A percentile compares a stretch with the other conserved stretches of the same genome.
phyloP scores from a whole-genome alignment of 35 echinoderm and acorn worm genomes.

The Lytechinus pictus region DNA sequence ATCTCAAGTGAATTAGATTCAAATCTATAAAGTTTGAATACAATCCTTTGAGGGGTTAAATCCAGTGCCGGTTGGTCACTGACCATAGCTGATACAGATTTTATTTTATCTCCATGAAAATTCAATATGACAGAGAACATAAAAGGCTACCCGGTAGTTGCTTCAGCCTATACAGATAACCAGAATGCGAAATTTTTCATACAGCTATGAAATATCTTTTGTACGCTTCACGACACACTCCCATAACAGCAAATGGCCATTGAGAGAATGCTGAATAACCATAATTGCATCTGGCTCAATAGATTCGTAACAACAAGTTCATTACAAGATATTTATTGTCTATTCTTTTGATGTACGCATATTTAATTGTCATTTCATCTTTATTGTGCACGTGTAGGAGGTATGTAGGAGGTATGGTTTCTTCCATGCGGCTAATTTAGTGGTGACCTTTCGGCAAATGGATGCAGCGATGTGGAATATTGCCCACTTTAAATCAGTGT shows the following conservation, averaged over 20 bases:
- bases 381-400: background rate
- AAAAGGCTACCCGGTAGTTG: too few species aligned
- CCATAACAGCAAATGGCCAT: background rate
- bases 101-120: too few species aligned
- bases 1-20: too few species aligned
- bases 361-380: background rate
- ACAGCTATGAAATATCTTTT: background rate
- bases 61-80: too few species aligned
- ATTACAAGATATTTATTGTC: background rate
- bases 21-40: too few species aligned
- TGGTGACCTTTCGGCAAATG: background rate
- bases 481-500: background rate
- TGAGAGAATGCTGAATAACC: background rate
- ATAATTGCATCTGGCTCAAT: background rate
- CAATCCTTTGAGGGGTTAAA: too few species aligned
- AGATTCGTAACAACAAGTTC: background rate
- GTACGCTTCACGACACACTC: background rate
- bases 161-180: too few species aligned
- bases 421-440: background rate
- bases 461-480: slow-evolving; percentile 6
- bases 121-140: too few species aligned
- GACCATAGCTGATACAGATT: too few species aligned
- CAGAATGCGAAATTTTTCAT: background rate
- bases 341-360: background rate
- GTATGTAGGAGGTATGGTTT: background rate